Percentiles rank a stretch among this genome's conserved stretches.
Evolutionary conservation across 2,113 vertebrate genomes (phyloP).

Genomic region (Acinonyx jubatus): DNA sequence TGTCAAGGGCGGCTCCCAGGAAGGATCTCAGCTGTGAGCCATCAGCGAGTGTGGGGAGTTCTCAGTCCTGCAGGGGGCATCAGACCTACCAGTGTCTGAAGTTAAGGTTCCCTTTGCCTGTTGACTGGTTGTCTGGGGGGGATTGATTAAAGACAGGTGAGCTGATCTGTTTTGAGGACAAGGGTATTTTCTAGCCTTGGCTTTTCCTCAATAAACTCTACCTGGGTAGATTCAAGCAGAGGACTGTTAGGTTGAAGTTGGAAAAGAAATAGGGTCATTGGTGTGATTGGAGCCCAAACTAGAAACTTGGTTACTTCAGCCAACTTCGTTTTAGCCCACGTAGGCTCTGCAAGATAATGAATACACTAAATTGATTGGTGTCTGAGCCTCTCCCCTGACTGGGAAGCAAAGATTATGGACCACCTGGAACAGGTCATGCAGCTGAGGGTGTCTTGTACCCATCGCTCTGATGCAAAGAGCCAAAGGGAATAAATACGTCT

Average conservation of each 20-base stretch:
- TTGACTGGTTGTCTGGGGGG: background rate
- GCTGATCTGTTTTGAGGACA: background rate
- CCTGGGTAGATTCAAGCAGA: background rate
- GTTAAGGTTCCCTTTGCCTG: background rate
- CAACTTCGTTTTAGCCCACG: background rate
- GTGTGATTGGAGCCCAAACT: conserved; percentile 42
- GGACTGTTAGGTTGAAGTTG: background rate
- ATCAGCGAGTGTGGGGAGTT: background rate
- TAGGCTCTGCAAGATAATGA: conserved; percentile 17
- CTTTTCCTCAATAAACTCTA: background rate
- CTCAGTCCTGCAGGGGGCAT: background rate
- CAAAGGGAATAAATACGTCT: background rate
- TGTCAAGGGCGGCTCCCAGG: background rate
- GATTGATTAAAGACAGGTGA: background rate
- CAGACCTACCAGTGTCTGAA: accelerated
- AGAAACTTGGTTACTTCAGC: conserved; percentile 48
- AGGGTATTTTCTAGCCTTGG: background rate
- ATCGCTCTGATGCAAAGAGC: background rate
- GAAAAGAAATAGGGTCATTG: conserved; percentile 33
- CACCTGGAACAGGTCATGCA: conserved; percentile 12
- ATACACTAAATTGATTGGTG: conserved; percentile 45
- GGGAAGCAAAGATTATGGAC: conserved; percentile 34
- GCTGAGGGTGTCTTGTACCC: background rate
- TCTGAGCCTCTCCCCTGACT: conserved; percentile 24
- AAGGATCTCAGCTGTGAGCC: background rate